Base-by-base conservation (phyloP, 2,888 invertebrate species). In the Endotricha flammealis region DNA sequence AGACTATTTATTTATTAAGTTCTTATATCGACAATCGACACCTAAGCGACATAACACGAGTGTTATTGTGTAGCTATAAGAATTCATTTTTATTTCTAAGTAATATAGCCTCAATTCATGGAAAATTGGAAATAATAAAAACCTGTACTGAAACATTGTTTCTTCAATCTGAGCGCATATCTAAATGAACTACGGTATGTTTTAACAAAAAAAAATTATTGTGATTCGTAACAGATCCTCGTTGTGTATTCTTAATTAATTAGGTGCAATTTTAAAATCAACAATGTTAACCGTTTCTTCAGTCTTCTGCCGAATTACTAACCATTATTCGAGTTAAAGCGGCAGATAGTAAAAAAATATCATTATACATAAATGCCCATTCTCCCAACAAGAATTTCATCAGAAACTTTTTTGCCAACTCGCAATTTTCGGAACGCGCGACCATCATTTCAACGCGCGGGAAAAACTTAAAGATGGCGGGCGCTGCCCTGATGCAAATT, bases 381-480 rank as follows among this genome's bases (percentile, higher is more conserved):
- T 75, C 73, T 57, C 57, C 53, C 68, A 70, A 68, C 69, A 72
- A 69, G 76, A 78, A 77, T 79, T 76, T 73, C 67, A 76, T 73
- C 72, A 60, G 59, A 52, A 61, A 57, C 45, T 75, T 79, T n/a
- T 74, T 79, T 77, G 64, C 57, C 42, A 24, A 31, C 41, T 42
- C 54, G 57, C 66, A 72, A 76, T 72, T 73, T 77, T 72, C 64
- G 73, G 75, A 76, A 69, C 73, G 73, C 71, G 73, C 74, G 59
- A 62, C 60, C 56, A 62, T 69, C 62, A 73, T 72, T 67, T 68
- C 54, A 61, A 55, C 43, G 58, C 62, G 66, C 69, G 67, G 71
- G 75, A 79, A 82, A 75, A 78, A 75, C 75, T 73, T 53, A 50
- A 74, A 75, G 72, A 78, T 74, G 78, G 73, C 67, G 59, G 66